phyloP scores from a whole-genome alignment of 2,797 vertebrate species.

The Threskiornis aethiopicus region DNA sequence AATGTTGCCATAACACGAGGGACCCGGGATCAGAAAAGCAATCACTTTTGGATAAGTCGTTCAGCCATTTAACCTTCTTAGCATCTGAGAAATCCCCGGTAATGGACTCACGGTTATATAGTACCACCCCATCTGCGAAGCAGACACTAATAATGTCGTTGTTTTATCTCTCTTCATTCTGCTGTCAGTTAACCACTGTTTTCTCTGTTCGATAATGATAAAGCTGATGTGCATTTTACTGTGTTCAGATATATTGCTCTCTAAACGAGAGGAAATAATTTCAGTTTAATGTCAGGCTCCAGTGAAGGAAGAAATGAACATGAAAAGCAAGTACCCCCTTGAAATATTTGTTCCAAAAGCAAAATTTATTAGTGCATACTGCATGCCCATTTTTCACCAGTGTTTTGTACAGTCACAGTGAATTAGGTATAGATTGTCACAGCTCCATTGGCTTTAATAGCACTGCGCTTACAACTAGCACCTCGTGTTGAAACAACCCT shows the following conservation, averaged over 20 bases:
- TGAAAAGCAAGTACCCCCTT: constrained; percentile 10
- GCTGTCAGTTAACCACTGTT: constrained; percentile 34
- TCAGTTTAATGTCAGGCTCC: constrained; percentile 21
- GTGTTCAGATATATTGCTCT: constrained; percentile 1
- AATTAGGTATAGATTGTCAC: background rate
- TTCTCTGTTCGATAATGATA: constrained; percentile 36
- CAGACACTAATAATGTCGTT: constrained; percentile 17
- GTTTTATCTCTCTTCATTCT: constrained; percentile 16
- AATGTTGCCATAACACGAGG: background rate
- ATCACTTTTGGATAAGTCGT: constrained; percentile 42
- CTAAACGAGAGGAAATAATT: constrained; percentile 28
- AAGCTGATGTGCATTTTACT: constrained; percentile 25
- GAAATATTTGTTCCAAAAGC: constrained; percentile 15
- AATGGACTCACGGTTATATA: background rate
- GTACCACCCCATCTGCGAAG: background rate
- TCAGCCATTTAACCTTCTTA: constrained; percentile 59
- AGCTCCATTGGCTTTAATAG: background rate
- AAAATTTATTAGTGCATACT: background rate
- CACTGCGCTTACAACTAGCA: background rate
- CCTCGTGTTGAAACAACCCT: background rate
- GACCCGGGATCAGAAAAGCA: constrained; percentile 38
- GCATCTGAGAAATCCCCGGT: constrained; percentile 19
- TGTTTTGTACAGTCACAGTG: background rate
- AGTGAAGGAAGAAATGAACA: constrained; percentile 43
- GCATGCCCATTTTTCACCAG: background rate